Conservation (phyloP, 2,888 invertebrate genomes). For the Polydrusus cervinus region DNA sequence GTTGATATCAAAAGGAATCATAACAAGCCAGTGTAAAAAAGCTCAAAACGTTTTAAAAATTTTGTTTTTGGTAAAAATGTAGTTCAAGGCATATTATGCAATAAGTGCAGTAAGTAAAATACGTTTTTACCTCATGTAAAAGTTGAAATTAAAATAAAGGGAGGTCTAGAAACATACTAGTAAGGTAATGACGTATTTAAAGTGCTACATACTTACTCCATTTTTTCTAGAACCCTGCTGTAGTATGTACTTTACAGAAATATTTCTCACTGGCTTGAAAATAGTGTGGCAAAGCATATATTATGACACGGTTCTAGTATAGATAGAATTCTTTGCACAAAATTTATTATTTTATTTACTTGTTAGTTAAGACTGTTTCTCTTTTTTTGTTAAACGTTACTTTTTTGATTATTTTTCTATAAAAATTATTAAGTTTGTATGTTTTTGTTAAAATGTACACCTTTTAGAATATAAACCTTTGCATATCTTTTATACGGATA, state of each 20-base stretch:
- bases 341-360: constrained; percentile 19
- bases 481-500: constrained; percentile 45
- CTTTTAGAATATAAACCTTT: constrained; percentile 16
- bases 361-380: constrained; percentile 9
- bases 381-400: background rate
- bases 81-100: background rate
- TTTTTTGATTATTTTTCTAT: background rate
- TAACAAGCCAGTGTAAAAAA: constrained; percentile 1
- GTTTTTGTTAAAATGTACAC: constrained; percentile 24
- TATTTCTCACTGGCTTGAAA: too few species aligned
- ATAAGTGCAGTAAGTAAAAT: too few species aligned
- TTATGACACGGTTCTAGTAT: too few species aligned
- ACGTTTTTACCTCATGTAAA: too few species aligned
- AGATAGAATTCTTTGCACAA: too few species aligned
- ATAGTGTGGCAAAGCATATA: too few species aligned
- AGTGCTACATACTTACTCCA: too few species aligned
- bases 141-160: too few species aligned
- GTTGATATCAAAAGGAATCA: background rate
- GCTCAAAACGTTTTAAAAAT: constrained; percentile 10
- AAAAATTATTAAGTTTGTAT: constrained; percentile 11
- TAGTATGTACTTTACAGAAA: too few species aligned
- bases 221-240: too few species aligned
- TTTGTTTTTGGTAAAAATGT: background rate
- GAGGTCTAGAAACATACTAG: too few species aligned
- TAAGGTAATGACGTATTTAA: too few species aligned